These are phyloP conservation scores for Neuroscelio doddi DNA, from an alignment of 2,888 invertebrate genomes.

Conservation along the genomic window DNA sequence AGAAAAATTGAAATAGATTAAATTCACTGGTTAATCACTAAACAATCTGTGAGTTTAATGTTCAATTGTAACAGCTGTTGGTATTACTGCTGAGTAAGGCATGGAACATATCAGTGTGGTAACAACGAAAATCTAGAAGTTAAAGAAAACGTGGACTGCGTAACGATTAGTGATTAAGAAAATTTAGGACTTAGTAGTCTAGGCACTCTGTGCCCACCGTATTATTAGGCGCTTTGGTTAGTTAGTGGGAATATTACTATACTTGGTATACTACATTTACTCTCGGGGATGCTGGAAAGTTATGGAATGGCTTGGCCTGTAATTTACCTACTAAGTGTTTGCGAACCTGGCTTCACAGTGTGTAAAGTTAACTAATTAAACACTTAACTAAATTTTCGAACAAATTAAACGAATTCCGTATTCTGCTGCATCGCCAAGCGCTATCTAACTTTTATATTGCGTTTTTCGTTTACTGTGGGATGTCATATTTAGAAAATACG, in stretches of 20 bases:
- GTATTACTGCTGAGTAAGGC: no score
- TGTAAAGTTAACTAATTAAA: slow-evolving; percentile 67
- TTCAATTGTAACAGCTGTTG: no score
- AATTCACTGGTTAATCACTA: no score
- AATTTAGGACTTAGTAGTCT: slow-evolving; percentile 24
- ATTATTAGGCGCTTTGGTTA: slow-evolving; percentile 52
- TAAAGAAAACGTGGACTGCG: slow-evolving; percentile 19
- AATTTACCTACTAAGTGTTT: slow-evolving; percentile 67
- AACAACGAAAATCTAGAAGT: slow-evolving; percentile 21
- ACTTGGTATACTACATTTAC: slow-evolving; percentile 24
- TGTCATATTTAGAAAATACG: slow-evolving; percentile 15
- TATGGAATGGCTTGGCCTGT: slow-evolving; percentile 63
- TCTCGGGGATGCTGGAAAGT: slow-evolving; percentile 52
- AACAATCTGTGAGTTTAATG: no score
- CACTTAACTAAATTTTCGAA: slow-evolving; percentile 61
- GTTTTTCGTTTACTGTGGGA: slow-evolving; percentile 7
- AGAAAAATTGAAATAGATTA: no score
- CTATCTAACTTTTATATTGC: slow-evolving; percentile 26
- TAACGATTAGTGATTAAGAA: slow-evolving; percentile 37
- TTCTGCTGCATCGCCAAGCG: slow-evolving; percentile 53
- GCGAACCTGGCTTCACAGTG: slow-evolving; percentile 56
- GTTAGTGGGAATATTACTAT: slow-evolving; percentile 26
- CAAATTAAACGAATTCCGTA: slow-evolving; percentile 61
- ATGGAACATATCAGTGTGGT: no score
- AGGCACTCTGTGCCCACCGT: slow-evolving; percentile 13